Percentiles rank a stretch among this genome's conserved stretches.
phyloP scores from a whole-genome alignment of 2,888 invertebrate genomes.

The Sesamia inferens region DNA sequence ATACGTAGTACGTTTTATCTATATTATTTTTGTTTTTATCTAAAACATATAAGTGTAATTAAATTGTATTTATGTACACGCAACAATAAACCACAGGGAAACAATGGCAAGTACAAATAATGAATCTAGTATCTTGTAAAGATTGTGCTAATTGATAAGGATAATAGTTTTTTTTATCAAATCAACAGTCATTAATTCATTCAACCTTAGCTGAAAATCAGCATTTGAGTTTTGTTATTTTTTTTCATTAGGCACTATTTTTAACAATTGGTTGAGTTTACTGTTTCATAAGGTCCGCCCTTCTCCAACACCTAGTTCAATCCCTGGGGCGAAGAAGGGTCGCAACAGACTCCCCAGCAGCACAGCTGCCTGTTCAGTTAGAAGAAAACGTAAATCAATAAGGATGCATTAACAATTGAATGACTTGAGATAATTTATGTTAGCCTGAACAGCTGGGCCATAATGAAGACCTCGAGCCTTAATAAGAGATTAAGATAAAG shows the following conservation, averaged over 20 bases:
- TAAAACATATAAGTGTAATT: conserved; percentile 57
- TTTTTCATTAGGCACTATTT: too few relatives aligned
- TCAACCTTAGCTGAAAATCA: background rate
- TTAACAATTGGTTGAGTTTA: too few relatives aligned
- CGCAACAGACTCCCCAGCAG: background rate
- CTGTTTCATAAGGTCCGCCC: background rate
- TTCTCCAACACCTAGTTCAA: background rate
- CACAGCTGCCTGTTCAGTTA: background rate
- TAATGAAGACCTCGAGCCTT: background rate
- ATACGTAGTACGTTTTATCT: conserved; percentile 44
- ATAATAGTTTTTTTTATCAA: background rate
- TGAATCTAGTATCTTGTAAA: conserved; percentile 2
- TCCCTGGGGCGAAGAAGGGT: background rate
- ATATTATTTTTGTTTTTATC: conserved; percentile 42
- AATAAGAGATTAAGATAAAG: background rate
- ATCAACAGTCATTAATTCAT: background rate
- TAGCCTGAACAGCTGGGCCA: background rate
- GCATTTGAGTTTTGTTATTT: background rate
- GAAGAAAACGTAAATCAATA: background rate
- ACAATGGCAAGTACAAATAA: conserved; percentile 7
- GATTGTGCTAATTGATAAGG: conserved; percentile 1
- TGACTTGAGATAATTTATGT: background rate
- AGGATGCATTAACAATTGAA: background rate
- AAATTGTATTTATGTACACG: conserved; percentile 31
- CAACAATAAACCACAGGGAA: conserved; percentile 21